These are phyloP conservation scores for Catostomus latipinnis DNA, from an alignment of 2,797 vertebrate genomes.

Conservation along the genomic window DNA sequence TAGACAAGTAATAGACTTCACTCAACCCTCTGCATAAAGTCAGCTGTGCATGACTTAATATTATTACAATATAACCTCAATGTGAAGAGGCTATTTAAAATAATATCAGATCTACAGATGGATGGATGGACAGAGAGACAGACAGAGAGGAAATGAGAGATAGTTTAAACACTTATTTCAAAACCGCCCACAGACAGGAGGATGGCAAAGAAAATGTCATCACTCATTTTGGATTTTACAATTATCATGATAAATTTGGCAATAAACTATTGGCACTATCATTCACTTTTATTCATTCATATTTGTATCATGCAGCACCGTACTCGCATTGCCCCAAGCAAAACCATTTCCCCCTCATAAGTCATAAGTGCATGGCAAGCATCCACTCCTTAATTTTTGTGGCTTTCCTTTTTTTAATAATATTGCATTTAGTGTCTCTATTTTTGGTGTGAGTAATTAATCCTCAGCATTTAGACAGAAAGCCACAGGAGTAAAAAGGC, in stretches of 20 bases:
- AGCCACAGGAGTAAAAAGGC: conserved; percentile 44
- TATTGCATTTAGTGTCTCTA: conserved; percentile 49
- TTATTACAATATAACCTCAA: neutral
- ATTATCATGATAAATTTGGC: conserved; percentile 51
- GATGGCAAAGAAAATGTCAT: conserved; percentile 19
- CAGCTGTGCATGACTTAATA: neutral
- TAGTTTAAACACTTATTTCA: conserved; percentile 2
- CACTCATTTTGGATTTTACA: conserved; percentile 37
- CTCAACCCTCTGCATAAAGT: conserved; percentile 20
- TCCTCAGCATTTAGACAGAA: conserved; percentile 46
- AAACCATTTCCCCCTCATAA: conserved; percentile 19
- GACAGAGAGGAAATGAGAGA: conserved; percentile 1
- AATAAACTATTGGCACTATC: conserved; percentile 40
- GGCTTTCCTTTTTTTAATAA: conserved; percentile 45
- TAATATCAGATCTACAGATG: too few species aligned
- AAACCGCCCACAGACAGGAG: conserved; percentile 20
- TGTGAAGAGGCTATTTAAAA: neutral
- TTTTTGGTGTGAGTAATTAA: conserved; percentile 57
- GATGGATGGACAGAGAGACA: neutral
- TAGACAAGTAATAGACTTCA: conserved; percentile 41
- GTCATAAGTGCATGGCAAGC: conserved; percentile 29
- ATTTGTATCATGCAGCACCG: conserved; percentile 31
- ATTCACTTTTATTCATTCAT: conserved; percentile 53
- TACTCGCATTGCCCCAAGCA: conserved; percentile 16
- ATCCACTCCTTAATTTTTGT: conserved; percentile 9